Base-by-base conservation (phyloP, 2,797 vertebrate genomes). In the Chaetodon trifasciatus region DNA sequence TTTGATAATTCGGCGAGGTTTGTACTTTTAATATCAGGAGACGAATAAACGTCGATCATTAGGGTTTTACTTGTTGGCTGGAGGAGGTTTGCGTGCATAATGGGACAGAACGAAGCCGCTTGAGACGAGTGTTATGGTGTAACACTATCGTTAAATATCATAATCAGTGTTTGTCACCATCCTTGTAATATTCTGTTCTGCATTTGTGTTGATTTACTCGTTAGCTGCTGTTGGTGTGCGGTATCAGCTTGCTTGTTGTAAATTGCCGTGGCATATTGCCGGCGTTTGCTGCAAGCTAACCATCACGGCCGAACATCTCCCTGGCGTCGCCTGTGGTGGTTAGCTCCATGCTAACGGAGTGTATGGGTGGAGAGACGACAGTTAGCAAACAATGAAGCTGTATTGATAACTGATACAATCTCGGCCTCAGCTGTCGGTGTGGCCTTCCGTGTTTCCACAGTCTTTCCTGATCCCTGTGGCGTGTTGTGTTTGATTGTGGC, bases 361-460 rank as follows among this genome's bases (percentile, higher is more conserved):
- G 61, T 6, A 46, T 46, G 86, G 76, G 75, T 66, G 75, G 78
- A 82, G 77, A 64, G 47, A 5, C 67, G 44, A 4, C 70, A 70
- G 78, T 76, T 89, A 62, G 82, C 86, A 88, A 87, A 91, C 90
- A 86, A 82, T 88, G 58, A 5, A 35, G 64, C 76, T 74, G 23
- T 61, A 61, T 42, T 46, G 70, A 73, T 58, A 72, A 73, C 73
- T 24, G 55, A 21, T 60, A 73, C 60, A 23, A 10, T 55, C 64
- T 79, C 62, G 77, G 86, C 81, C 75, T 83, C 39, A 42, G 79
- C 52, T 55, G 53, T 13, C 56, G 79, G 58, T 37, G 67, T 86
- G 91, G 91, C 82, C 90, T 92, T 91, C 90, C 85, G 85, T 83
- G 85, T 86, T 82, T 76, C 72, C 72, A 8, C 49, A 28, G 57